Base-by-base conservation (phyloP, 1,140 invertebrate species). In the Platyscapa corneri region DNA sequence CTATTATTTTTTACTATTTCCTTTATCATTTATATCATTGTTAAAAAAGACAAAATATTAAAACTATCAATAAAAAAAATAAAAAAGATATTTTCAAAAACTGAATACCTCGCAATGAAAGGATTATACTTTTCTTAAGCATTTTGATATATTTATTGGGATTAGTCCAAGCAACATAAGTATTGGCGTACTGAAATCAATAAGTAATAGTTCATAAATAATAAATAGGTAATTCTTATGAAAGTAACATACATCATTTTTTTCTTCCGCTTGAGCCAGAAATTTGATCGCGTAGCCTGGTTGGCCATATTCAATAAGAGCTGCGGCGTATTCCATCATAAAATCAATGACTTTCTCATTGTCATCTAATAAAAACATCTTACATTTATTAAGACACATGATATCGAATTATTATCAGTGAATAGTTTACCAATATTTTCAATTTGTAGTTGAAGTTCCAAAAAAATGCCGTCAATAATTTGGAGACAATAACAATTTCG, bases 401-500 rank as follows among this genome's bases (percentile, higher is more conserved):
- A 42, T 2, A 77, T 49, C 12, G 14, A 53, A 32, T 78, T 56
- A 39, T 79, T 53, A 14, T 53, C 7, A 23, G 3, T 64, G 42
- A 14, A 67, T 20, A 46, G 23, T 23, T 80, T 86, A 91, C 90
- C 86, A 37, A 64, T 87, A 23, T 79, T 53, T 5, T 75, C 34
- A 7, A 89, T 75, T 37, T 90, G 88, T 3, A 53, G 10, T 12
- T 83, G n/a, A 5, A 91, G 34, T 37, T 37, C 77, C 84, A 84
- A 80, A 20, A 87, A 90, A 14, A 90, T 34, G 20, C 70, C 79
- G 27, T 78, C 77, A 2, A 89, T 74, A 10, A 86, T 39, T 6
- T 65, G 70, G 0, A 86, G 82, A 30, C 90, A 91, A 14, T 84
- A 82, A 64, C 90, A 91, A 30, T 89, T 88, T 0, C 89, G 84